Conservation (phyloP, 2,888 invertebrate genomes). For the Drosophila nigritarsus region DNA sequence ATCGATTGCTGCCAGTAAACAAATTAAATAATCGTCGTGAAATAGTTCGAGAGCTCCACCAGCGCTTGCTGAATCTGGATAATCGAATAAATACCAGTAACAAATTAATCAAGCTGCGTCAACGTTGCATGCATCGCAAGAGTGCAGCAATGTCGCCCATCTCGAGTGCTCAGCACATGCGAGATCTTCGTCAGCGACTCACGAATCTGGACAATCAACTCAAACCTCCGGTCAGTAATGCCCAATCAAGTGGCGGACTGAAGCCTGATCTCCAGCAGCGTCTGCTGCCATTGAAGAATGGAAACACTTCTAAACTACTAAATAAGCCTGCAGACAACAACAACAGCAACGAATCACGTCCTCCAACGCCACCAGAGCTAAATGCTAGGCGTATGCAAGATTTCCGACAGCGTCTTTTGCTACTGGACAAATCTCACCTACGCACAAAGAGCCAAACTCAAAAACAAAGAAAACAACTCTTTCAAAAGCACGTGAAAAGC, state of each 20-base stretch:
- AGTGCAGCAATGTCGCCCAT: neutral
- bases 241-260: neutral
- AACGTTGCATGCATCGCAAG: neutral
- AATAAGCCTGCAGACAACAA: neutral
- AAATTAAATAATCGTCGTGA: slow-evolving; percentile 28
- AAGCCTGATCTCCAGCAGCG: neutral
- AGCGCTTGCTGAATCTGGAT: slow-evolving; percentile 19
- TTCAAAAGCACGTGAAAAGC: no score
- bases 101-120: neutral
- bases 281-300: neutral
- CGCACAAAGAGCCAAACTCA: neutral
- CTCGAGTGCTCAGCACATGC: slow-evolving; percentile 22
- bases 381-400: slow-evolving; percentile 8
- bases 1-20: neutral
- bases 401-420: slow-evolving; percentile 12
- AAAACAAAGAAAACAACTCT: neutral
- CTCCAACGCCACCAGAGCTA: neutral
- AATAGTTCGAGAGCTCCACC: slow-evolving; percentile 10
- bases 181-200: slow-evolving; percentile 30
- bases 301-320: neutral
- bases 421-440: neutral
- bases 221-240: neutral
- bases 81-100: neutral
- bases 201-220: slow-evolving; percentile 20
- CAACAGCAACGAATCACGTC: neutral